Evolutionary conservation across 1,140 invertebrate species (phyloP), one percentile per base, ranked within the genome.

Genomic region (Globodera ellingtonae): DNA sequence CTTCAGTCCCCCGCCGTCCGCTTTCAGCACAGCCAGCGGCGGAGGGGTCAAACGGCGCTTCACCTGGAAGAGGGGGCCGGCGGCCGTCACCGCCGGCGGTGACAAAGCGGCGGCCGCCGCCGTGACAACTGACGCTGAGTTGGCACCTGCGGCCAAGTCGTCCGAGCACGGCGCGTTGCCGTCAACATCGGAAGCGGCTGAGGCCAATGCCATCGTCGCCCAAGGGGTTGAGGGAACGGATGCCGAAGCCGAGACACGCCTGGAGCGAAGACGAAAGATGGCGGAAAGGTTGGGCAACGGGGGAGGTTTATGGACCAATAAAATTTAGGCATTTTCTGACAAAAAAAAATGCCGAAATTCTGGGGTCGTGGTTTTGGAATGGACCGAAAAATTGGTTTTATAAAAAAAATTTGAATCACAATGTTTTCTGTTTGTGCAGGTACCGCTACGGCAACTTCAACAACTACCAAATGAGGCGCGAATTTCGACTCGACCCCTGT

Each of bases 361-460:
- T 2, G 35, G 35, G 0, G 0, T 35, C 35, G 35, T 35, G 1
- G 35, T 10, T 52, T 52, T 52, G 52, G 52, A 52, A 52, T 35
- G 0, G 35, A 35, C 35, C 35, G 3, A 35, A 35, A 35, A 35
- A 35, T 35, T 35, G 35, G 35, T 2, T 52, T 52, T 52, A 10
- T 52, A 52, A 52, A 52, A 52, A 9, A 52, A 52, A 5, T 52
- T 52, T 9, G 52, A 0, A 6, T 5, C 21, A n/a, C 0, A 0
- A 8, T 48, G 50, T 13, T 48, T 4, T 35, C 59, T 24, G 59
- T 0, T 73, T 4, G 8, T 56, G 10, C 67, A 84, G 83, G 73
- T 84, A 83, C 75, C 85, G 86, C 2, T 88, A 88, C 65, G 87
- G 87, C 56, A 89, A 89, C 73, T 89, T 82, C 75, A 82, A 87